These are phyloP conservation scores for Boloria selene DNA, from an alignment of 2,888 invertebrate genomes.

Conservation along the genomic window DNA sequence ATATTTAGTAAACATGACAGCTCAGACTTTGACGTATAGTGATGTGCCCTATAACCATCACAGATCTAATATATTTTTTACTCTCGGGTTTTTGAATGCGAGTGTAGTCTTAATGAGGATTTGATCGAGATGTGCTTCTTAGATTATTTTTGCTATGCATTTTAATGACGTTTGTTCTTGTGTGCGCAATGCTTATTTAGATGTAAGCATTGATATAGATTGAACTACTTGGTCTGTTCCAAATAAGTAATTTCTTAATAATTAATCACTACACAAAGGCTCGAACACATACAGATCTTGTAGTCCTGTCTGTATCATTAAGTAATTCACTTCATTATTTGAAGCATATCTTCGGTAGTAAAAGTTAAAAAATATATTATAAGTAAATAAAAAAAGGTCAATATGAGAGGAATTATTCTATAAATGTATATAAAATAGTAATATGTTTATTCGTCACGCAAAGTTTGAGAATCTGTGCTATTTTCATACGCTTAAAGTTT, in stretches of 20 bases:
- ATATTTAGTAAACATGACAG: slow-evolving; percentile 21
- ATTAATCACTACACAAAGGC: background rate
- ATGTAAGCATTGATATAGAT: slow-evolving; percentile 32
- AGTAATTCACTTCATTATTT: slow-evolving; percentile 43
- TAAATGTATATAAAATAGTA: slow-evolving; percentile 75
- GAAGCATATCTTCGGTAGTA: slow-evolving; percentile 74
- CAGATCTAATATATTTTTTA: slow-evolving; percentile 65
- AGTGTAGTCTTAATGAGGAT: slow-evolving; percentile 47
- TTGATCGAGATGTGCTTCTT: slow-evolving; percentile 48
- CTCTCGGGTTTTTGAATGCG: slow-evolving; percentile 57
- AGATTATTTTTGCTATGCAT: slow-evolving; percentile 71
- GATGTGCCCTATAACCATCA: slow-evolving; percentile 37
- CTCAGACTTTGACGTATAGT: slow-evolving; percentile 36
- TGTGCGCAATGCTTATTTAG: slow-evolving; percentile 54
- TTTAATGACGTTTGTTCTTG: slow-evolving; percentile 50
- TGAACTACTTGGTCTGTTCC: slow-evolving; percentile 10
- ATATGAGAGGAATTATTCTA: slow-evolving; percentile 80
- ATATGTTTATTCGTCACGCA: slow-evolving; percentile 56
- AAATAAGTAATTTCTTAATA: background rate
- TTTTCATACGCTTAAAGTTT: slow-evolving; percentile 46
- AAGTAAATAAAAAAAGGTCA: slow-evolving; percentile 77
- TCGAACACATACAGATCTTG: background rate
- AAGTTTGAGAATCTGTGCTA: slow-evolving; percentile 47
- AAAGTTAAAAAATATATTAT: slow-evolving; percentile 56
- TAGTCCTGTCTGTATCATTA: slow-evolving; percentile 6